Evolutionary conservation across 2,888 invertebrate genomes (phyloP).

Genomic region (Eumacrocentrus americanus): DNA sequence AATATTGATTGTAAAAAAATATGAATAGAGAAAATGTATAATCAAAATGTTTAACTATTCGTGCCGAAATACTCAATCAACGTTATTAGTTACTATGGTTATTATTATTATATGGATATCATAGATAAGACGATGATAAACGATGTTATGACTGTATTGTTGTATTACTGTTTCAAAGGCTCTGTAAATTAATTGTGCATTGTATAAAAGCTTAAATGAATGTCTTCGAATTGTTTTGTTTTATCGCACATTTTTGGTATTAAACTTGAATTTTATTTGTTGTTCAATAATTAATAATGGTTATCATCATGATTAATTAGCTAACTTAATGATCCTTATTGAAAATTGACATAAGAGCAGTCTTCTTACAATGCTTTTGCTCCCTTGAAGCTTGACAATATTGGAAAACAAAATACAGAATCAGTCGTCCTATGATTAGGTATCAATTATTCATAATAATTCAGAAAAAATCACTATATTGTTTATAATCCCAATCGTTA

Average conservation of each 20-base stretch:
- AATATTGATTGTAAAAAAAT: background rate
- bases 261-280: background rate
- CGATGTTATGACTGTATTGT: constrained; percentile 5
- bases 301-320: constrained; percentile 27
- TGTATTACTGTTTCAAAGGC: constrained; percentile 5
- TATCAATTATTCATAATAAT: constrained; percentile 31
- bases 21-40: background rate
- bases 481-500: background rate
- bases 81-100: background rate
- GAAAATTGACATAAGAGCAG: constrained; percentile 59
- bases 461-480: constrained; percentile 20
- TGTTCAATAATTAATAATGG: background rate
- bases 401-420: constrained; percentile 47
- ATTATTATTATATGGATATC: background rate
- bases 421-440: constrained; percentile 49
- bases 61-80: background rate
- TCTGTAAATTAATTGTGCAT: constrained; percentile 10
- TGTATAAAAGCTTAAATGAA: constrained; percentile 6
- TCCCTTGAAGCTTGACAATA: constrained; percentile 53
- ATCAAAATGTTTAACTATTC: constrained; percentile 6
- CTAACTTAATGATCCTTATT: constrained; percentile 43
- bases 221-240: background rate
- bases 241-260: background rate
- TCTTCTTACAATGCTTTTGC: constrained; percentile 58
- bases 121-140: constrained; percentile 3